Conservation (phyloP, 2,797 vertebrate species). For the Melanotaenia pygmaea region DNA sequence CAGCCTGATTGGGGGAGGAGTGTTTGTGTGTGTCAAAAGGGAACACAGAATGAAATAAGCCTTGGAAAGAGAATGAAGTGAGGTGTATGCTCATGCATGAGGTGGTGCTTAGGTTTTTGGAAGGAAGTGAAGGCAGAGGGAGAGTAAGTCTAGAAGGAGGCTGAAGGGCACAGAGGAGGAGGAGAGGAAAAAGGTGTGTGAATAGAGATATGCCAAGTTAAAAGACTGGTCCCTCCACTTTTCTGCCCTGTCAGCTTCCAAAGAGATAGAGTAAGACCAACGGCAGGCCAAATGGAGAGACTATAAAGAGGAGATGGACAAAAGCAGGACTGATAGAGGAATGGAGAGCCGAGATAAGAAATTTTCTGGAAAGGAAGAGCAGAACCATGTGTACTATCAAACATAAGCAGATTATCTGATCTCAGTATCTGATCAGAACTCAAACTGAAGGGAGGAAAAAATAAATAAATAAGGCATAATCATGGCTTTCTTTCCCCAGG, state of each 20-base stretch:
- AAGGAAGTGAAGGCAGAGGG: slow-evolving; percentile 21
- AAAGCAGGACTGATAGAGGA: slow-evolving; percentile 54
- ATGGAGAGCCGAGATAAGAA: slow-evolving; percentile 46
- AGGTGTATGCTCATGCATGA: slow-evolving; percentile 13
- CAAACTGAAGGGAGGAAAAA: slow-evolving; percentile 10
- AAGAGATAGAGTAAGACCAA: slow-evolving; percentile 54
- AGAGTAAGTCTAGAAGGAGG: slow-evolving; percentile 47
- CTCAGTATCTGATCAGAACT: slow-evolving; percentile 43
- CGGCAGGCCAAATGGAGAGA: slow-evolving; percentile 55
- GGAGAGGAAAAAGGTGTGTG: slow-evolving; percentile 59
- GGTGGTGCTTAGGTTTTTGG: slow-evolving; percentile 31
- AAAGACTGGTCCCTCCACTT: slow-evolving; percentile 63
- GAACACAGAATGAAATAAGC: slow-evolving; percentile 27
- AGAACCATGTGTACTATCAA: slow-evolving; percentile 32
- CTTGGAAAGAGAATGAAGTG: slow-evolving; percentile 39
- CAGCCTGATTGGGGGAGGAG: slow-evolving; percentile 18
- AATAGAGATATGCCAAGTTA: slow-evolving; percentile 71
- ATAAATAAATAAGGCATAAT: neutral
- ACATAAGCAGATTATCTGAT: slow-evolving; percentile 59
- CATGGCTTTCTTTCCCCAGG: neutral
- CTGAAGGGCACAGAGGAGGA: slow-evolving; percentile 57
- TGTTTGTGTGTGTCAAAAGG: slow-evolving; percentile 26
- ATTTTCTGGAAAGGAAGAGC: slow-evolving; percentile 41
- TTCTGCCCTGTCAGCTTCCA: slow-evolving; percentile 71
- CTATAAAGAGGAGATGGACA: slow-evolving; percentile 49